Evolutionary conservation across 2,888 invertebrate genomes (phyloP), one percentile per base, ranked within the genome.

Genomic region (Villa cingulata): DNA sequence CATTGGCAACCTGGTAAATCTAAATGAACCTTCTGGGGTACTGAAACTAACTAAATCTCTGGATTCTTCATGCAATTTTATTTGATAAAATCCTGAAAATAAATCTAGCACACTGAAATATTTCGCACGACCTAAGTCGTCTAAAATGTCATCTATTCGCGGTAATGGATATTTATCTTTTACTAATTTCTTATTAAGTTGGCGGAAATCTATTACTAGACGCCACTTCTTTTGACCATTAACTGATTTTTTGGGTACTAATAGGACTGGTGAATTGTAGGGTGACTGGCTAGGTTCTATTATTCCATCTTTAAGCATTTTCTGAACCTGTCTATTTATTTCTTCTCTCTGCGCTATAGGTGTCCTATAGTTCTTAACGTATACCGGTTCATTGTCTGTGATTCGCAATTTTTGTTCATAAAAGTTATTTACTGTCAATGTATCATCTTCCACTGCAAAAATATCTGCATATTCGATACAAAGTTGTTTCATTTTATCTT

Each of bases 341-440:
- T 57, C 56, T 10, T 34, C 37, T 43, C 48, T 55, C 32, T 53
- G 52, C 12, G 45, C 15, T 23, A 54, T 36, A n/a, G 56, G 52
- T 19, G 45, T 45, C 43, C 55, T 40, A 41, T 56, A 56, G 42
- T 55, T 57, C 52, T 55, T 55, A 4, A 55, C 52, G 38, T 55
- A 56, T 6, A 54, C 48, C n/a, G 55, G 53, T 32, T 27, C 27
- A 27, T 27, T 27, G 9, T 27, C 27, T 27, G 4, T 27, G 4
- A 9, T 27, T 6, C 27, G 27, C 9, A 27, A 9, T 27, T 27
- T 27, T 40, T 40, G 40, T 19, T 40, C 20, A 40, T 40, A 40
- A 23, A 40, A 40, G 14, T 40, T 40, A 40, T 40, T 40, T 18
- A 23, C 6, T 7, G 40, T 19, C 2, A 40, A 20, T 7, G 40